Evolutionary conservation across 2,888 invertebrate species (phyloP).

Genomic region (Drosophila tanythrix): DNA sequence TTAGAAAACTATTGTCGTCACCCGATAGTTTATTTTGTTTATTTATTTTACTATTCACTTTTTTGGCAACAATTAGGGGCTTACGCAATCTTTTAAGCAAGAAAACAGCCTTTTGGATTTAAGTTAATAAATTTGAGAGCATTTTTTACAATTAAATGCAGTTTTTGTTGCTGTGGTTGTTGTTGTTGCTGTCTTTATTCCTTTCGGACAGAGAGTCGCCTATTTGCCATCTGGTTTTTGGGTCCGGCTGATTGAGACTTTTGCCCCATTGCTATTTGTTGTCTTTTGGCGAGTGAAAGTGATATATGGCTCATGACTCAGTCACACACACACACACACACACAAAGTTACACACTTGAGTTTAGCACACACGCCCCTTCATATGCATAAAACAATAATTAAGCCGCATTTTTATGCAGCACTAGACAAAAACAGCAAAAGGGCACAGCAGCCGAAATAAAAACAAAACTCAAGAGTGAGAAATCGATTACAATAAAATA

Average conservation of each 20-base stretch:
- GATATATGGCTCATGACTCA: conserved; percentile 76
- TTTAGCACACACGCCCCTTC: conserved; percentile 57
- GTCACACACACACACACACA: conserved; percentile 40
- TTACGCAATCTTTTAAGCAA: conserved; percentile 37
- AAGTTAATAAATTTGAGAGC: conserved; percentile 30
- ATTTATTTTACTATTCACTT: not conserved
- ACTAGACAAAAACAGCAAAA: conserved; percentile 57
- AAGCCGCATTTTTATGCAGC: conserved; percentile 72
- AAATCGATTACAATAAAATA: conserved; percentile 36
- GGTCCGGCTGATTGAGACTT: conserved; percentile 70
- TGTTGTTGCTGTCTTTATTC: conserved; percentile 35
- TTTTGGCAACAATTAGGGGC: conserved; percentile 48
- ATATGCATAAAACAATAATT: conserved; percentile 77
- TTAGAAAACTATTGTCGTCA: conserved; percentile 42
- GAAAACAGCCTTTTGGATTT: conserved; percentile 27
- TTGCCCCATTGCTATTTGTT: conserved; percentile 43
- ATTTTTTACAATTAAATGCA: conserved; percentile 55
- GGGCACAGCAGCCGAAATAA: conserved; percentile 65
- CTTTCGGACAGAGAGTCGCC: conserved; percentile 34
- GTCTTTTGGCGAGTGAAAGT: conserved; percentile 70
- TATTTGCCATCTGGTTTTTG: conserved; percentile 48
- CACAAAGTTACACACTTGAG: conserved; percentile 12
- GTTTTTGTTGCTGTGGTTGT: not conserved
- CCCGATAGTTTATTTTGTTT: conserved; percentile 23
- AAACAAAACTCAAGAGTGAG: conserved; percentile 3